Conservation (phyloP, 2,888 invertebrate genomes). For the Erebia palarica region DNA sequence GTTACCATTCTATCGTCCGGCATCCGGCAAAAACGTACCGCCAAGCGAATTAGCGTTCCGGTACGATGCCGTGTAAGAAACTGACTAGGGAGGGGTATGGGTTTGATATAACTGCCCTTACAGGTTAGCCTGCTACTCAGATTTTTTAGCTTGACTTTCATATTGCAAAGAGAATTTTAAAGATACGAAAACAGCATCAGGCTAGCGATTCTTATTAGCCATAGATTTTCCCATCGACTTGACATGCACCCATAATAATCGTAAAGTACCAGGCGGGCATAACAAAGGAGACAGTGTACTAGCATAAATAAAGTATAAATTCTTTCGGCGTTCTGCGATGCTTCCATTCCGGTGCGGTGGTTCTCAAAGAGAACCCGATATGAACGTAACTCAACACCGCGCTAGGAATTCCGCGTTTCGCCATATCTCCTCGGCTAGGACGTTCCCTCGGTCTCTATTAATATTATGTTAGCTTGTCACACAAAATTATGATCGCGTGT, state of each 20-base stretch:
- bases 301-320: slow-evolving; percentile 52
- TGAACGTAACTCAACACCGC: slow-evolving; percentile 64
- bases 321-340: slow-evolving; percentile 50
- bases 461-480: slow-evolving; percentile 49
- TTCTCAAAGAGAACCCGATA: slow-evolving; percentile 66
- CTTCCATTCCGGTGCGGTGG: slow-evolving; percentile 60
- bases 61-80: too few relatives aligned
- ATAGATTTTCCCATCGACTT: slow-evolving; percentile 41
- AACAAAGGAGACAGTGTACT: slow-evolving; percentile 49
- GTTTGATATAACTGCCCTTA: too few relatives aligned
- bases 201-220: slow-evolving; percentile 42
- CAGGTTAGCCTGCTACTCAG: too few relatives aligned
- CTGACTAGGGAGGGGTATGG: too few relatives aligned
- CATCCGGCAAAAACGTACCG: too few relatives aligned
- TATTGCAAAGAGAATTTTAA: slow-evolving; percentile 9
- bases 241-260: slow-evolving; percentile 50
- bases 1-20: too few relatives aligned
- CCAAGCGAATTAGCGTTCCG: too few relatives aligned
- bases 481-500: slow-evolving; percentile 47
- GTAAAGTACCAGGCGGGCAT: slow-evolving; percentile 55
- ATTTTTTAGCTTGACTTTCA: not conserved
- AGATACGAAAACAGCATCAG: slow-evolving; percentile 32
- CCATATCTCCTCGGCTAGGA: slow-evolving; percentile 54
- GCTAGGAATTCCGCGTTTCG: slow-evolving; percentile 63
- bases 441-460: slow-evolving; percentile 50